Evolutionary conservation across 2,888 invertebrate species (phyloP).

Genomic region (Lathronympha strigana): DNA sequence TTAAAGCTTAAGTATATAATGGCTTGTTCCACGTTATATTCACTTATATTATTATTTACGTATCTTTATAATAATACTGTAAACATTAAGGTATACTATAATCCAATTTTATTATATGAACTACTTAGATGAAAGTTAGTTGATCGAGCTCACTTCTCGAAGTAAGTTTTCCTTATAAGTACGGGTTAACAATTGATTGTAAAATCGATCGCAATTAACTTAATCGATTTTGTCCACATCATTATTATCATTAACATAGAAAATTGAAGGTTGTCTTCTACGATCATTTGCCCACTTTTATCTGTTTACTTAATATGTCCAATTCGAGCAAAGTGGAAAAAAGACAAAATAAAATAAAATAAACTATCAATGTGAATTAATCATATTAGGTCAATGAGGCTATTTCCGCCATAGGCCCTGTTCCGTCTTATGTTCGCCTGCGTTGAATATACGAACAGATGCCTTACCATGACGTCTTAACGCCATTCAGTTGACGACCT

Average conservation of each 20-base stretch:
- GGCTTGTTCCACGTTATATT: not conserved
- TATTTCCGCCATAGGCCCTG: too few species aligned
- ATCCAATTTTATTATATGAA: not conserved
- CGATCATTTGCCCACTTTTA: not conserved
- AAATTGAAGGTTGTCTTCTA: conserved; percentile 4
- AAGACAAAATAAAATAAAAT: too few species aligned
- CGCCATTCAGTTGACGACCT: too few species aligned
- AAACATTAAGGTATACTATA: not conserved
- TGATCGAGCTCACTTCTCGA: not conserved
- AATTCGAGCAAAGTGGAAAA: not conserved
- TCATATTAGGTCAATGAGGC: too few species aligned
- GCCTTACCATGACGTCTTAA: too few species aligned
- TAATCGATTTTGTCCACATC: conserved; percentile 8
- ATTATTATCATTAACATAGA: conserved; percentile 6
- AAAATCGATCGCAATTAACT: not conserved
- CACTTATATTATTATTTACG: not conserved
- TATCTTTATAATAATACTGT: not conserved
- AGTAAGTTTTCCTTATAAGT: not conserved
- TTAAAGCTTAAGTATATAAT: conserved; percentile 14
- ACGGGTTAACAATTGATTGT: not conserved
- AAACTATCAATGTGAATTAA: too few species aligned
- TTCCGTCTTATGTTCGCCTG: too few species aligned
- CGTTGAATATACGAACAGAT: too few species aligned
- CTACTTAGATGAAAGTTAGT: not conserved
- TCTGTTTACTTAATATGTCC: not conserved